Evolutionary conservation across 2,113 vertebrate genomes (phyloP), one percentile per base, ranked within the genome.

Genomic region (Atherinomorus stipes): DNA sequence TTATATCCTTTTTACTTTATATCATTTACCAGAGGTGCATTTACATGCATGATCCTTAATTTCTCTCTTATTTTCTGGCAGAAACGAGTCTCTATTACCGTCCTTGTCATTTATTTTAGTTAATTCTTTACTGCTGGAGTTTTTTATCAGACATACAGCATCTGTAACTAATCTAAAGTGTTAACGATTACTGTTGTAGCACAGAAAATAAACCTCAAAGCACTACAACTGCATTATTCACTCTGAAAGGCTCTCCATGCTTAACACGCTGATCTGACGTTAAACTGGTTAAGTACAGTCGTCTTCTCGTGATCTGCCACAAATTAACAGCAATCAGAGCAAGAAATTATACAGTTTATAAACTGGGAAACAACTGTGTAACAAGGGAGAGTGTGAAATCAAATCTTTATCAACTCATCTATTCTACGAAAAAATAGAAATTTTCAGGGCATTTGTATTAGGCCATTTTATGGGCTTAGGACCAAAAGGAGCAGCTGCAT

Each of bases 271-370:
- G 0, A 38, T 37, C 2, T 21, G 31, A 59, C n/a, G 47, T 31
- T 56, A 66, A 62, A 57, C 22, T 16, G 45, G 7, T 69, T 38
- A 45, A 18, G 12, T 6, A 16, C 3, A 50, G 44, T 51, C n/a
- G 9, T 56, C 28, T 50, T 51, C 31, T 10, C 45, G 18, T 70
- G 22, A 71, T 21, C 54, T 65, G 16, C n/a, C 26, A 64, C 15
- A 59, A 45, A 53, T 42, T 61, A 42, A 19, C 26, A 59, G 25
- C 11, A 11, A 64, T 31, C n/a, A 12, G 22, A 8, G 7, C 22
- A 44, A 44, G 3, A 54, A 47, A 51, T 61, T 15, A 31, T 7
- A 7, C 8, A 19, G 23, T 44, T 47, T 18, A 28, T 59, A 23
- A 52, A 26, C 50, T 34, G 37, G 28, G 9, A 66, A 56, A 65